These are phyloP conservation scores for Anser cygnoides DNA, from an alignment of 2,113 vertebrate species.

Conservation along the genomic window DNA sequence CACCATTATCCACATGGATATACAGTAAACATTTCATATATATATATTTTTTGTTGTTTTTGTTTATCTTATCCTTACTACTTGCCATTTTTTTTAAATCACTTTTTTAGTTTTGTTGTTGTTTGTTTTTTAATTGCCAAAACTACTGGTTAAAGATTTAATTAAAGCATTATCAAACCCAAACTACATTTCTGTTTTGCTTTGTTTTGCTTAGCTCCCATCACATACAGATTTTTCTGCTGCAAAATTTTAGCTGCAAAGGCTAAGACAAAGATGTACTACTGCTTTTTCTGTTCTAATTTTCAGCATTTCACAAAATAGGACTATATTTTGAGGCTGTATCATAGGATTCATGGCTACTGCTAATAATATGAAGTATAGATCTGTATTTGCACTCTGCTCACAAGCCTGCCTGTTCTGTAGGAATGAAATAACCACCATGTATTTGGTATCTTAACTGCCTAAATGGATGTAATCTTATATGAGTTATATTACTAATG, in stretches of 20 bases:
- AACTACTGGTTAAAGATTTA: not conserved
- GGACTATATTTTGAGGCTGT: not conserved
- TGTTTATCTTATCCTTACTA: not conserved
- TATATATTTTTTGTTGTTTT: not conserved
- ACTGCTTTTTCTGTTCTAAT: not conserved
- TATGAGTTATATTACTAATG: not conserved
- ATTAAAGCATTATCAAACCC: not conserved
- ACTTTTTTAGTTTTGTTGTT: not conserved
- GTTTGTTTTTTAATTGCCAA: not conserved
- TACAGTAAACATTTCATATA: not conserved
- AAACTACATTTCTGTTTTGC: not conserved
- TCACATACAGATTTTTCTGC: not conserved
- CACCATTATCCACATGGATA: not conserved
- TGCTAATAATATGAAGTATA: conserved; percentile 1
- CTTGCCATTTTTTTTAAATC: not conserved
- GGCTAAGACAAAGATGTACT: not conserved
- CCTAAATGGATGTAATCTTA: not conserved
- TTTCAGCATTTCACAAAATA: not conserved
- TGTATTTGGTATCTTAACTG: conserved; percentile 8
- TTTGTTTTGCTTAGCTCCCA: not conserved
- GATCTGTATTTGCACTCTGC: conserved; percentile 7
- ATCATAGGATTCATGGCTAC: not conserved
- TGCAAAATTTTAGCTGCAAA: not conserved
- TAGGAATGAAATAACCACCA: conserved; percentile 17
- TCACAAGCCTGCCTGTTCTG: conserved; percentile 20